Percentiles rank a stretch among this genome's conserved stretches.
phyloP scores from a whole-genome alignment of 1,140 invertebrate species.

The Chrysomallon squamiferum region DNA sequence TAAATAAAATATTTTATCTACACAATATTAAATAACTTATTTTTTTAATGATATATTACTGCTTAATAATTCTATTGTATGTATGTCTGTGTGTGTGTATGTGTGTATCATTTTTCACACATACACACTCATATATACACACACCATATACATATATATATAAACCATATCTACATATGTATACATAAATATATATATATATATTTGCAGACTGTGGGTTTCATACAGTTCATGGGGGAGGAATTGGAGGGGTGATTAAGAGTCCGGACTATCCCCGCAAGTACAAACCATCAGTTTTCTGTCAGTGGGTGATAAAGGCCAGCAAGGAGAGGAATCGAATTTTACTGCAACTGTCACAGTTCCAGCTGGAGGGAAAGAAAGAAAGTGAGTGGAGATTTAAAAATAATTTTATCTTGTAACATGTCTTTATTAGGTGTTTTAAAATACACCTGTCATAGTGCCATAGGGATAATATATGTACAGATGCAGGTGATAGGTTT shows the following conservation, averaged over 20 bases:
- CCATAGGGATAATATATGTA: too few species aligned
- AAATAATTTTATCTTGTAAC: not conserved
- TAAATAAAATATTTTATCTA: too few species aligned
- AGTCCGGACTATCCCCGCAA: slow-evolving; percentile 64
- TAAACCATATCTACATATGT: slow-evolving; percentile 1
- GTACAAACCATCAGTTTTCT: slow-evolving; percentile 59
- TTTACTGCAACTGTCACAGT: slow-evolving; percentile 27
- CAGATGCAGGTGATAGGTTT: too few species aligned
- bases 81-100: not conserved
- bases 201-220: slow-evolving; percentile 36
- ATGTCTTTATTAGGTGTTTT: not conserved
- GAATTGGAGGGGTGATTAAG: slow-evolving; percentile 59
- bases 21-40: too few species aligned
- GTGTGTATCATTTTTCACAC: not conserved
- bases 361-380: slow-evolving; percentile 36
- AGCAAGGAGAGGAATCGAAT: slow-evolving; percentile 35
- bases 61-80: too few species aligned
- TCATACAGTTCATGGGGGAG: slow-evolving; percentile 19
- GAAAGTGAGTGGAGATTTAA: slow-evolving; percentile 3
- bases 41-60: too few species aligned
- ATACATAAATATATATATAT: too few species aligned
- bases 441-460: too few species aligned
- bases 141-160: not conserved
- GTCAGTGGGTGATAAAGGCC: slow-evolving; percentile 60
- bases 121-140: not conserved